Evolutionary conservation across 1,140 invertebrate genomes (phyloP).

Genomic region (Apis florea): DNA sequence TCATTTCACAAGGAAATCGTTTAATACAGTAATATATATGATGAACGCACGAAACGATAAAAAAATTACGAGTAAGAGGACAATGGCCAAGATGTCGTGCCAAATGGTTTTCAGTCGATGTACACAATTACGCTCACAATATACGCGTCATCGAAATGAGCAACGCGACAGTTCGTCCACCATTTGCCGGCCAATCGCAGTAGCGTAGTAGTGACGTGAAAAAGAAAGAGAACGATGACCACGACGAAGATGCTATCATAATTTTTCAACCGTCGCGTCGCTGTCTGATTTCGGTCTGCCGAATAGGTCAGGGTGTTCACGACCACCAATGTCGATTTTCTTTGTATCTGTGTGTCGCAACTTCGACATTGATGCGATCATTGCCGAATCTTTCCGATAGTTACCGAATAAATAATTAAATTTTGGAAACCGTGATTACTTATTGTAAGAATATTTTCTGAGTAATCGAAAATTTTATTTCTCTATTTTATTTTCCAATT

Average conservation of each 20-base stretch:
- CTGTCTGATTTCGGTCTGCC: constrained; percentile 36
- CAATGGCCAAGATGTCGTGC: background rate
- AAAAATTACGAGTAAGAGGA: background rate
- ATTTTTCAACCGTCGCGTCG: constrained; percentile 22
- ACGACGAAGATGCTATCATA: constrained; percentile 32
- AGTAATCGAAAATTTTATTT: background rate
- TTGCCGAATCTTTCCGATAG: background rate
- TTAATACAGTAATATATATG: background rate
- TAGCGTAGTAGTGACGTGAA: background rate
- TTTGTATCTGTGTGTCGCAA: background rate
- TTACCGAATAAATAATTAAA: background rate
- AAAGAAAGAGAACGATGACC: background rate
- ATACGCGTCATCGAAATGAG: background rate
- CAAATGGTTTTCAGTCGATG: background rate
- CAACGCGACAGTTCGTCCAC: background rate
- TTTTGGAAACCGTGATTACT: background rate
- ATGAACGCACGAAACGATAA: background rate
- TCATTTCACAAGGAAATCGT: constrained; percentile 2
- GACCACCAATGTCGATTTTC: background rate
- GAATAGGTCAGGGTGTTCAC: constrained; percentile 19
- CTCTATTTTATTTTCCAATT: background rate
- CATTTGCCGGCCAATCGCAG: background rate
- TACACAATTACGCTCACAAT: constrained; percentile 14
- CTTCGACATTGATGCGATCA: background rate
- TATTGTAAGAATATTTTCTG: no score